Base-by-base conservation (phyloP, 1,140 invertebrate species). In the Drosophila dunni region DNA sequence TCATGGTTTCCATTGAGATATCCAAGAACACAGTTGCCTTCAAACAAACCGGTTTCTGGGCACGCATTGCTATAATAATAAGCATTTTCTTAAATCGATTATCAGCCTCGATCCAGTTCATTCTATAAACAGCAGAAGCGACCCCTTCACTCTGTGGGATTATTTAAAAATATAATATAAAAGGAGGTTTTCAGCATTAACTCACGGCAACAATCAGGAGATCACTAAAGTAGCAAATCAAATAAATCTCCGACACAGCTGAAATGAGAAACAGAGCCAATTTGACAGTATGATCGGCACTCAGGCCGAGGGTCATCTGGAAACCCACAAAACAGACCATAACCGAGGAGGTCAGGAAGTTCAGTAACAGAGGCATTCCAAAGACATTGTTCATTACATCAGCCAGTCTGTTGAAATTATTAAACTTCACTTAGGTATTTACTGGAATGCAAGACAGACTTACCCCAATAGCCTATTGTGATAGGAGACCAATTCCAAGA, bases 281-380 rank as follows among this genome's bases (percentile, higher is more conserved):
- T 45, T 84, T 84, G 0, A 84, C 10, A 5, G 51, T 57, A 7
- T 66, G 54, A 20, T 74, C 71, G 0, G 62, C 44, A 7, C 65
- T 69, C 24, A 75, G 33, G 2, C 70, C 81, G 0, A 81, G 62
- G 0, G 79, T 71, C 69, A 84, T 76, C 61, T 79, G 75, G 42
- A 84, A 77, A 8, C 75, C 81, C 13, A 79, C 62, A 40, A 79
- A 79, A 38, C 81, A 84, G 3, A 84, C 71, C 38, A 74, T 45
- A 7, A 79, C 67, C 0, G 79, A 74, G 0, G 81, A 79, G 42
- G 73, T 73, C 7, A 76, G 65, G 9, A 84, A 76, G 24, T 84
- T 84, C 1, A 81, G 24, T 0, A 84, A 63, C 2, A 84, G n/a
- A 0, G 81, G 66, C 38, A 81, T 15, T 2, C 76, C 79, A 36